Percentiles rank a stretch among this genome's conserved stretches.
phyloP scores from a whole-genome alignment of 2,113 vertebrate species.

The Engystomops pustulosus region DNA sequence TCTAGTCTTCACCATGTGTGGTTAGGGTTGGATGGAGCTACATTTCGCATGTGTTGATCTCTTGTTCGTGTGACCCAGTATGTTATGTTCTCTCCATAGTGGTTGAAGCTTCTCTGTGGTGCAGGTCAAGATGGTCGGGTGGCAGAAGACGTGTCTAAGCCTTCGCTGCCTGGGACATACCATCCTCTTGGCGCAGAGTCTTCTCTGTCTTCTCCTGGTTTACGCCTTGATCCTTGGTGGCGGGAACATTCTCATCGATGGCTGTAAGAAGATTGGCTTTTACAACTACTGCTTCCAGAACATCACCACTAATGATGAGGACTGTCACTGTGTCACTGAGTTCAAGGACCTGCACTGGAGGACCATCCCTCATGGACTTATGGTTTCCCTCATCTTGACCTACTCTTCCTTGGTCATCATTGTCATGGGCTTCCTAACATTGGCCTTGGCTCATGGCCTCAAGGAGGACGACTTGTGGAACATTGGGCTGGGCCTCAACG shows the following conservation, averaged over 20 bases:
- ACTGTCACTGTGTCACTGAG: constrained; percentile 4
- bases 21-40: not conserved
- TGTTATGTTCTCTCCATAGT: not conserved
- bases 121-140: not conserved
- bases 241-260: constrained; percentile 8
- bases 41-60: not conserved
- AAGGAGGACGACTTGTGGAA: not conserved
- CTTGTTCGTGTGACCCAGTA: not conserved
- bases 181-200: not conserved
- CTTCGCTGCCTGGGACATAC: not conserved
- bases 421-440: not conserved
- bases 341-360: not conserved
- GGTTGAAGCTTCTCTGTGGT: not conserved
- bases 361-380: not conserved
- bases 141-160: not conserved
- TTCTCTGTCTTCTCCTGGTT: not conserved
- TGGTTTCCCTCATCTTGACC: not conserved
- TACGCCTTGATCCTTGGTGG: constrained; percentile 18
- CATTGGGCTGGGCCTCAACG: not conserved
- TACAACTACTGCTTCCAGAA: constrained; percentile 41
- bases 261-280: constrained; percentile 47
- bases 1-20: too few species aligned
- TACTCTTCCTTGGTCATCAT: constrained; percentile 47
- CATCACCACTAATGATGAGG: not conserved
- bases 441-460: not conserved